phyloP scores from a whole-genome alignment of 2,888 invertebrate genomes.

The Dynastes maya region DNA sequence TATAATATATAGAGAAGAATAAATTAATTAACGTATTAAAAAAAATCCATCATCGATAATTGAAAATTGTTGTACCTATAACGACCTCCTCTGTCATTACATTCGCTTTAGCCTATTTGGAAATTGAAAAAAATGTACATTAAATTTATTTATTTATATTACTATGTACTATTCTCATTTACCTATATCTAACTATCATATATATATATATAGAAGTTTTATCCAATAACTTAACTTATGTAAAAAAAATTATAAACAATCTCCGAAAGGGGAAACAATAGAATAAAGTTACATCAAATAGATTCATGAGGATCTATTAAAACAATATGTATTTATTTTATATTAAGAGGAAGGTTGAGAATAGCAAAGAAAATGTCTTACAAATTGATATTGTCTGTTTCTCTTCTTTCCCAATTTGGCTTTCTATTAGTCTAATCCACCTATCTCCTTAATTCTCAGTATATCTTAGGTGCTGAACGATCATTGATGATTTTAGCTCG shows the following conservation, averaged over 20 bases:
- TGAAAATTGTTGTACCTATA: neutral
- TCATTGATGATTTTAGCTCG: conserved; percentile 86
- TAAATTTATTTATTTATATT: conserved; percentile 28
- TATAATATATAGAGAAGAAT: conserved; percentile 28
- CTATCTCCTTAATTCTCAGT: conserved; percentile 27
- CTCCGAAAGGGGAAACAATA: too few species aligned
- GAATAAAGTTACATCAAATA: too few species aligned
- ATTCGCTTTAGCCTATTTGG: too few species aligned
- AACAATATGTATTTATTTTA: too few species aligned
- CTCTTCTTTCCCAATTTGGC: neutral
- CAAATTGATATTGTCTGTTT: neutral
- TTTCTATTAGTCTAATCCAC: neutral
- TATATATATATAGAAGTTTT: conserved; percentile 20
- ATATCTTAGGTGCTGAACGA: conserved; percentile 89
- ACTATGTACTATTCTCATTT: conserved; percentile 1
- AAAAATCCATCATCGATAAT: neutral
- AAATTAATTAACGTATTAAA: conserved; percentile 35
- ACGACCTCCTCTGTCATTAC: neutral
- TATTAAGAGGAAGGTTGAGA: too few species aligned
- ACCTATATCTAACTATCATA: neutral
- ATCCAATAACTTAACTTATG: conserved; percentile 12
- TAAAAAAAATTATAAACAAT: neutral
- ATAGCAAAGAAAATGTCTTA: neutral
- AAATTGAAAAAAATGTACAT: conserved; percentile 26
- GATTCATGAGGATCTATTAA: too few species aligned